phyloP scores from a whole-genome alignment of 2,797 vertebrate genomes.

The Poeciliopsis presidionis region DNA sequence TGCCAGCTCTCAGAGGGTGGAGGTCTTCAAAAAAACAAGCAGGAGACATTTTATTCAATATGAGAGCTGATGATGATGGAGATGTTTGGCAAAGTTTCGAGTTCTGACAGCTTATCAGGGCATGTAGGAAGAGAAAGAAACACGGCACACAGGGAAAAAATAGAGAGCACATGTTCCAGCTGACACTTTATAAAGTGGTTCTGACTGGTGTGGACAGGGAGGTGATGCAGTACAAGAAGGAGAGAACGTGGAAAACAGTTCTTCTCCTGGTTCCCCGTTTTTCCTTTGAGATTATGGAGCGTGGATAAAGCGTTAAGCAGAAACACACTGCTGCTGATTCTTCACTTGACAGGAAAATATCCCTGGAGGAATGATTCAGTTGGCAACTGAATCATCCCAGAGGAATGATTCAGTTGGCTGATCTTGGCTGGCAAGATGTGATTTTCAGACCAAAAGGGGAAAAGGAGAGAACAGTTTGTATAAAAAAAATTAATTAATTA shows the following conservation, averaged over 20 bases:
- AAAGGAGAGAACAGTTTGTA: not conserved
- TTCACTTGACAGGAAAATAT: slow-evolving; percentile 51
- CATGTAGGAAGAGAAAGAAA: slow-evolving; percentile 37
- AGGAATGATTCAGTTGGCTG: slow-evolving; percentile 39
- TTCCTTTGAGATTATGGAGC: slow-evolving; percentile 11
- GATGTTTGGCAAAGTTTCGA: slow-evolving; percentile 55
- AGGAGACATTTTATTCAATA: slow-evolving; percentile 43
- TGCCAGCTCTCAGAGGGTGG: slow-evolving; percentile 30
- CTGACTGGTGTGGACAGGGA: slow-evolving; percentile 56
- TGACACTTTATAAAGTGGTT: slow-evolving; percentile 60
- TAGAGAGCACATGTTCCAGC: slow-evolving; percentile 40
- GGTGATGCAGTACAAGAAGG: slow-evolving; percentile 44
- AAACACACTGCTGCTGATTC: slow-evolving; percentile 40
- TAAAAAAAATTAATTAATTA: not conserved
- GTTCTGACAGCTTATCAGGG: slow-evolving; percentile 62
- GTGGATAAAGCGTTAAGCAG: slow-evolving; percentile 43
- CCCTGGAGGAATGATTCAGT: slow-evolving; percentile 35
- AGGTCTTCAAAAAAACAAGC: slow-evolving; percentile 25
- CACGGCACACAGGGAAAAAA: slow-evolving; percentile 22
- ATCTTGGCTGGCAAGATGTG: slow-evolving; percentile 31
- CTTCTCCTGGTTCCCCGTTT: slow-evolving; percentile 5
- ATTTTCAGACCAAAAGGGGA: slow-evolving; percentile 40
- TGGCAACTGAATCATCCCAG: not conserved
- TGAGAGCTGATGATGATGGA: slow-evolving; percentile 27
- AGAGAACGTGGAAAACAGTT: slow-evolving; percentile 22